Evolutionary conservation across 1,140 invertebrate species (phyloP).

Genomic region (Nautilus pompilius): DNA sequence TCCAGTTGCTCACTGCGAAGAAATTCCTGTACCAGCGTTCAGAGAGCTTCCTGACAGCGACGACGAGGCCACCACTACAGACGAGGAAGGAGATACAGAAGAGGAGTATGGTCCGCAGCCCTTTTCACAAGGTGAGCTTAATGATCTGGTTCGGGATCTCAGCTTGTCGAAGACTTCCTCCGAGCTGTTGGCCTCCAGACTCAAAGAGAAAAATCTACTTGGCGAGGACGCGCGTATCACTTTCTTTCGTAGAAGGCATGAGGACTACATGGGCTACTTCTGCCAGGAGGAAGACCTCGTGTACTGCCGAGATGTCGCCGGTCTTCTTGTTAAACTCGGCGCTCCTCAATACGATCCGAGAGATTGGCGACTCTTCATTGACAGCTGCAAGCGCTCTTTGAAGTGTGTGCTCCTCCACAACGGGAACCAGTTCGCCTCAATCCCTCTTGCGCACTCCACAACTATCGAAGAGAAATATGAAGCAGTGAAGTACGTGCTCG

Average conservation of each 20-base stretch:
- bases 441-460: not conserved
- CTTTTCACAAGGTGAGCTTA: not conserved
- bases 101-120: not conserved
- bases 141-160: conserved; percentile 1
- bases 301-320: not conserved
- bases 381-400: not conserved
- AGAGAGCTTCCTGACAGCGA: not conserved
- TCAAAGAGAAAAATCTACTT: not conserved
- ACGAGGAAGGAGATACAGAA: not conserved
- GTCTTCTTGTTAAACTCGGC: not conserved
- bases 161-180: not conserved
- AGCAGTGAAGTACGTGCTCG: not conserved
- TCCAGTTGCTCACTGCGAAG: not conserved
- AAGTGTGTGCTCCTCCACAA: not conserved
- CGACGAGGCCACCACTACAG: not conserved
- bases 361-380: not conserved
- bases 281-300: not conserved
- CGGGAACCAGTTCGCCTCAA: not conserved
- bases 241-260: not conserved
- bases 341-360: not conserved
- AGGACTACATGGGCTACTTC: not conserved
- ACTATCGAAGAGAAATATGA: not conserved
- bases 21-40: not conserved
- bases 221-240: not conserved
- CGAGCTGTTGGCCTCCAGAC: conserved; percentile 1